phyloP scores from a whole-genome alignment of 2,113 vertebrate species.

The Lepus timidus region DNA sequence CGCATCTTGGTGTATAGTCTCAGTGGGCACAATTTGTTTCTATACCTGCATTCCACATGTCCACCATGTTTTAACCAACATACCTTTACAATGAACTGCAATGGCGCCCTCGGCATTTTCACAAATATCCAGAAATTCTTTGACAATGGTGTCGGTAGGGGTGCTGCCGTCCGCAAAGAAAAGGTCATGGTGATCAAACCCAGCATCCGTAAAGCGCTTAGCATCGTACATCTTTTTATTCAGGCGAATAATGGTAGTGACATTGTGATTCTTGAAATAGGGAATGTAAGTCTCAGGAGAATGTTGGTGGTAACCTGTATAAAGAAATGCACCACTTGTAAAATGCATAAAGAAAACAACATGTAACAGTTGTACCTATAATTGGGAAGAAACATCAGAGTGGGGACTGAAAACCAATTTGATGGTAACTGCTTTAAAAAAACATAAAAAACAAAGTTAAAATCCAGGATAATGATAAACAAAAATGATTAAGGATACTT shows the following conservation, averaged over 20 bases:
- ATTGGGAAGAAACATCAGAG: not conserved
- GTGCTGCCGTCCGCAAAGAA: constrained; percentile 98
- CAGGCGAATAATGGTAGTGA: constrained; percentile 94
- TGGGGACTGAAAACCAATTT: constrained; percentile 6
- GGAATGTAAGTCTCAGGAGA: constrained; percentile 97
- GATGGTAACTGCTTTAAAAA: constrained; percentile 39
- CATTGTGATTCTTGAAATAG: constrained; percentile 95
- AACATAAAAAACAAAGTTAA: constrained; percentile 77
- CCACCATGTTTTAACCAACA: not conserved
- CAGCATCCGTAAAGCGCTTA: constrained; percentile 94
- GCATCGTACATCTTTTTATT: constrained; percentile 98
- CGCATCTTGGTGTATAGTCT: not conserved
- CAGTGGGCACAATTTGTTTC: not conserved
- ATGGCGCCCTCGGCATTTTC: constrained; percentile 95
- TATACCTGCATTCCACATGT: fast-evolving
- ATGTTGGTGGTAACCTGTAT: constrained; percentile 94
- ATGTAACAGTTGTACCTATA: constrained; percentile 29
- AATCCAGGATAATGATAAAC: constrained; percentile 70
- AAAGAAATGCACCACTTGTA: constrained; percentile 62
- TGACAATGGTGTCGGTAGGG: constrained; percentile 94
- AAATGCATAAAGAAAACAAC: constrained; percentile 65
- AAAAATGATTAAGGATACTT: constrained; percentile 72
- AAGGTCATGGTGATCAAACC: constrained; percentile 97
- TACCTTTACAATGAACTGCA: constrained; percentile 99
- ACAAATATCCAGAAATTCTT: constrained; percentile 96